phyloP scores from a whole-genome alignment of 2,113 vertebrate genomes.

The Otus sunia region DNA sequence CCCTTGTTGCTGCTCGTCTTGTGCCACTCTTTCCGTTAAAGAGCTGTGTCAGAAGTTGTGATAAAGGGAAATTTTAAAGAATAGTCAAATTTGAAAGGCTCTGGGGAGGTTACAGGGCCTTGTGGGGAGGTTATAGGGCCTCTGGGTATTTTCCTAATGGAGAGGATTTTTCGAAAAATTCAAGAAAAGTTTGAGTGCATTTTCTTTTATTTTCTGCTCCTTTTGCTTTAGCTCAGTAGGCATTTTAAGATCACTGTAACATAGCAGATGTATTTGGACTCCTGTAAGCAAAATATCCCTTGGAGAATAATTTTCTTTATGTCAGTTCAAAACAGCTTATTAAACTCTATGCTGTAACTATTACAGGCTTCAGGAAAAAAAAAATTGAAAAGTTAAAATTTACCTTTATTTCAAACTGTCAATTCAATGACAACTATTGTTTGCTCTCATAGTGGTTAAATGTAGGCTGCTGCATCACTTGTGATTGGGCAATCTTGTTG shows the following conservation, averaged over 20 bases:
- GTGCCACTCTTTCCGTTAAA: not conserved
- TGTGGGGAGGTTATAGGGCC: not conserved
- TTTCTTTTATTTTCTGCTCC: not conserved
- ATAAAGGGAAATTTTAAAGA: not conserved
- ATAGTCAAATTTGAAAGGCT: not conserved
- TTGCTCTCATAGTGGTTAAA: not conserved
- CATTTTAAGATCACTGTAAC: not conserved
- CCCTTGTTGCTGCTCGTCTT: not conserved
- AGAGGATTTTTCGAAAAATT: not conserved
- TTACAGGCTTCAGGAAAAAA: not conserved
- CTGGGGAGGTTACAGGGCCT: not conserved
- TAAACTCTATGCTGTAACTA: not conserved
- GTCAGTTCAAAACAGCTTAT: not conserved
- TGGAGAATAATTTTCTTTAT: not conserved
- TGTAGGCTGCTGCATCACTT: not conserved
- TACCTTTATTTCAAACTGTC: not conserved
- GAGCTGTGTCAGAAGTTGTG: not conserved
- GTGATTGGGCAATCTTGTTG: not conserved
- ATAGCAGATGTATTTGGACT: not conserved
- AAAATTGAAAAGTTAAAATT: not conserved
- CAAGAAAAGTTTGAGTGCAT: not conserved
- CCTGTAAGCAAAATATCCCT: not conserved
- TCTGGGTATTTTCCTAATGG: not conserved
- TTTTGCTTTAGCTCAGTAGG: not conserved
- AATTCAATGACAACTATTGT: not conserved